Percentiles rank a stretch among this genome's conserved stretches.
phyloP scores from a whole-genome alignment of 1,140 invertebrate species.

The Anastatus disparis region DNA sequence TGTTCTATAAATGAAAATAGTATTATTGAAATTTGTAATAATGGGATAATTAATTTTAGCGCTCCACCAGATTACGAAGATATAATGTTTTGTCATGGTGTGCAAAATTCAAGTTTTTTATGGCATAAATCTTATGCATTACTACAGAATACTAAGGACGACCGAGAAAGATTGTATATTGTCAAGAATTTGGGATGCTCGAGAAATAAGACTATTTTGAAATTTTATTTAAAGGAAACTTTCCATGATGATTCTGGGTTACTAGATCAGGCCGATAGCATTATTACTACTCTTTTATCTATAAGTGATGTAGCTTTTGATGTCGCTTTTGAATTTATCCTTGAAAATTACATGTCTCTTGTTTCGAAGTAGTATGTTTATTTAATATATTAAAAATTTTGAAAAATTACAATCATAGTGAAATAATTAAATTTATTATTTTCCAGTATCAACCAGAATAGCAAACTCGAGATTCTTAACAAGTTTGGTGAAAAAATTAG shows the following conservation, averaged over 20 bases:
- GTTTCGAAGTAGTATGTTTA: background rate
- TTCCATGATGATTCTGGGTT: constrained; percentile 40
- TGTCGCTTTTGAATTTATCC: constrained; percentile 49
- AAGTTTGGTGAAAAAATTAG: constrained; percentile 34
- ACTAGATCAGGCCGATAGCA: constrained; percentile 50
- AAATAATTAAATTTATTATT: no score
- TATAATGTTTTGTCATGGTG: constrained; percentile 73
- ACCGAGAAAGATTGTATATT: background rate
- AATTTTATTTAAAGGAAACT: constrained; percentile 15
- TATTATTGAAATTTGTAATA: no score
- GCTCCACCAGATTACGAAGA: constrained; percentile 73
- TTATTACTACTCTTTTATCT: constrained; percentile 44
- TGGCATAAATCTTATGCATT: constrained; percentile 73
- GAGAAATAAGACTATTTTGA: background rate
- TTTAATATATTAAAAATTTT: background rate
- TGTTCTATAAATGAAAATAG: no score
- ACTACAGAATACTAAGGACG: constrained; percentile 68
- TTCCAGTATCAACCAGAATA: constrained; percentile 27
- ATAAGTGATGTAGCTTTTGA: constrained; percentile 63
- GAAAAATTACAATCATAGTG: no score
- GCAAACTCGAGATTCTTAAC: background rate
- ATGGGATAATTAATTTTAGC: no score
- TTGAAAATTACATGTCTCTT: background rate
- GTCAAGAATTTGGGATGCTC: constrained; percentile 40
- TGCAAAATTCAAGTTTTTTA: constrained; percentile 71